These are phyloP conservation scores for Orchestia grillus DNA, from an alignment of 1,140 invertebrate genomes.

Conservation along the genomic window DNA sequence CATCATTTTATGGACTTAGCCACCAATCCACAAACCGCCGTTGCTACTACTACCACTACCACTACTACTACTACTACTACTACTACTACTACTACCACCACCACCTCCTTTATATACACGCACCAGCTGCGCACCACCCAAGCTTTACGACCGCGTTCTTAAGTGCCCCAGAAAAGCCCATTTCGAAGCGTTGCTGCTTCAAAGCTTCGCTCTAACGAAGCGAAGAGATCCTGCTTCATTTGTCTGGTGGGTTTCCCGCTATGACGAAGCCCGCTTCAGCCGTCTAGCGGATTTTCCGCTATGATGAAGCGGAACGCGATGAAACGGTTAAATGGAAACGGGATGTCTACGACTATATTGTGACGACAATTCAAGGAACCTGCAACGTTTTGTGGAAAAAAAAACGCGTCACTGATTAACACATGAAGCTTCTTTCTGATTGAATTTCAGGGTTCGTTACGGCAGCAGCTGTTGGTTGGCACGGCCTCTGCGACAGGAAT, in stretches of 20 bases:
- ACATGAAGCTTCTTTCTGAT: too few species aligned
- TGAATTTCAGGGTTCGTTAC: too few species aligned
- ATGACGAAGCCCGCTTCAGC: background rate
- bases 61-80: too few species aligned
- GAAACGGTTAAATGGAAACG: background rate
- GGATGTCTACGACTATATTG: background rate
- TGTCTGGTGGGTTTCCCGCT: background rate
- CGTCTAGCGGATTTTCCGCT: background rate
- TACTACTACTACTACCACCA: too few species aligned
- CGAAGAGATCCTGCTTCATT: background rate
- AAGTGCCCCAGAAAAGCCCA: background rate
- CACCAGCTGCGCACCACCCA: background rate
- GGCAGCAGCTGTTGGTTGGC: too few species aligned
- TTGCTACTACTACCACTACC: background rate
- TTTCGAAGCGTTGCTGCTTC: background rate
- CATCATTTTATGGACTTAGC: background rate
- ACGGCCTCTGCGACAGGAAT: too few species aligned
- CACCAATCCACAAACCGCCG: background rate
- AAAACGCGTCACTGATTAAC: too few species aligned
- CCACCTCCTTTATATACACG: background rate
- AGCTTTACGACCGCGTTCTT: background rate
- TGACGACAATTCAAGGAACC: background rate
- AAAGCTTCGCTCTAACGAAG: background rate
- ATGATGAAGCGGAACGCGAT: background rate
- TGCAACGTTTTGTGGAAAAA: too few species aligned